A percentile compares a stretch with the other conserved stretches of the same genome.
phyloP scores from a whole-genome alignment of 2,113 vertebrate genomes.

The Lathamus discolor region DNA sequence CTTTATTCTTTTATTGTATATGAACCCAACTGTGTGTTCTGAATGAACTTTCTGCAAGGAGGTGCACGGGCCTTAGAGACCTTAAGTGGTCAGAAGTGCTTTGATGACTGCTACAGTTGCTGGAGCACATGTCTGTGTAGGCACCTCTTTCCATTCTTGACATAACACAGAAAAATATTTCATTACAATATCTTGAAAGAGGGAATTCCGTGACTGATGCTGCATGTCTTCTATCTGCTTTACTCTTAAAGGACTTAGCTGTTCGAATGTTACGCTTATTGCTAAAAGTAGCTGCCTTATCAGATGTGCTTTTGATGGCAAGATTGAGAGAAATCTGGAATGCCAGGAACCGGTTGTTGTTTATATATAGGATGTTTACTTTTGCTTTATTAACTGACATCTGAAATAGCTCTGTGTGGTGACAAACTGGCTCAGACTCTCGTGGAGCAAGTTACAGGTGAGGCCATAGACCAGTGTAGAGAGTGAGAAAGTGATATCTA shows the following conservation, averaged over 20 bases:
- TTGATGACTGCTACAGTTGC: background rate
- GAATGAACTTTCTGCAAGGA: background rate
- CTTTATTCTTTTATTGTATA: background rate
- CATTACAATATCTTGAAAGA: background rate
- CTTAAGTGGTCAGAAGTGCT: background rate
- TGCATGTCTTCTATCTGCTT: background rate
- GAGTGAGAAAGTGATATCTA: background rate
- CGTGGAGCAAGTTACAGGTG: background rate
- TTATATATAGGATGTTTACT: background rate
- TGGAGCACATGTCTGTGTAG: background rate
- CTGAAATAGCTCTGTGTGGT: background rate
- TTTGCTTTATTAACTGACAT: background rate
- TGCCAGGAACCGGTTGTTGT: background rate
- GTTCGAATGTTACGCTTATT: background rate
- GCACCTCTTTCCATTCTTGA: background rate
- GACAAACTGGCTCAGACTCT: background rate
- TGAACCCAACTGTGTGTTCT: background rate
- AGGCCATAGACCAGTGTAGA: background rate
- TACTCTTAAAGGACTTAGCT: background rate
- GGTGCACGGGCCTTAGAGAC: background rate
- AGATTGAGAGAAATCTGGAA: background rate
- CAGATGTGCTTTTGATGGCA: rapidly evolving
- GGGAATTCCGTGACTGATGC: background rate
- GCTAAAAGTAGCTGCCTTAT: background rate
- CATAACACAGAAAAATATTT: background rate